phyloP scores from a whole-genome alignment of 2,888 invertebrate genomes.

The Polyommatus iphigenia region DNA sequence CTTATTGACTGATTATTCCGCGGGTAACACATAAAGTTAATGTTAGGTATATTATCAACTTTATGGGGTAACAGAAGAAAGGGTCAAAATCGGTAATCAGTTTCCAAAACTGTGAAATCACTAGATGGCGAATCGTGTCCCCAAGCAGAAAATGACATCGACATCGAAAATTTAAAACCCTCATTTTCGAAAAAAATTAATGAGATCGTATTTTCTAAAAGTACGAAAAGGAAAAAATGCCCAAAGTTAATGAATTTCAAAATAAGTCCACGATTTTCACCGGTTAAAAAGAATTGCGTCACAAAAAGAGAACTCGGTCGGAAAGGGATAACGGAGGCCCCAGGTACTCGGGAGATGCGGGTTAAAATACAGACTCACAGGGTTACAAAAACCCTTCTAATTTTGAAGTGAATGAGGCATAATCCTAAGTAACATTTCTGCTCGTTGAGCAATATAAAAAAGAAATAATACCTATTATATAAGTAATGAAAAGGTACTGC shows the following conservation, averaged over 20 bases:
- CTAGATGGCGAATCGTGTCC: too few species aligned
- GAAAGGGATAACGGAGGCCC: neutral
- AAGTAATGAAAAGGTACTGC: neutral
- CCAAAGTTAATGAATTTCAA: neutral
- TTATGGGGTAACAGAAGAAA: too few species aligned
- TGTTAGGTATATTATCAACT: too few species aligned
- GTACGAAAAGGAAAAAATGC: neutral
- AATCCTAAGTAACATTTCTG: neutral
- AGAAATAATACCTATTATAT: too few species aligned
- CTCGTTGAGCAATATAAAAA: too few species aligned
- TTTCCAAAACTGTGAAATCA: too few species aligned
- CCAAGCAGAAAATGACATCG: too few species aligned
- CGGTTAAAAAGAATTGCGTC: neutral
- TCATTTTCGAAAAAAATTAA: neutral
- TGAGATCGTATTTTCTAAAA: too few species aligned
- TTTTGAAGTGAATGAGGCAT: neutral
- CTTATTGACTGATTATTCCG: too few species aligned
- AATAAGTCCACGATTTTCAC: neutral
- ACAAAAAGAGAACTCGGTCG: neutral
- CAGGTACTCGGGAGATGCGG: neutral
- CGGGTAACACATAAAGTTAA: too few species aligned
- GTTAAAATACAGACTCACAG: neutral
- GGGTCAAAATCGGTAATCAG: too few species aligned
- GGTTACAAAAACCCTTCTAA: neutral
- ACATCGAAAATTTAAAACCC: neutral